Percentiles rank a stretch among this genome's conserved stretches.
phyloP scores from a whole-genome alignment of 2,113 vertebrate species.

The Centropus unirufus region DNA sequence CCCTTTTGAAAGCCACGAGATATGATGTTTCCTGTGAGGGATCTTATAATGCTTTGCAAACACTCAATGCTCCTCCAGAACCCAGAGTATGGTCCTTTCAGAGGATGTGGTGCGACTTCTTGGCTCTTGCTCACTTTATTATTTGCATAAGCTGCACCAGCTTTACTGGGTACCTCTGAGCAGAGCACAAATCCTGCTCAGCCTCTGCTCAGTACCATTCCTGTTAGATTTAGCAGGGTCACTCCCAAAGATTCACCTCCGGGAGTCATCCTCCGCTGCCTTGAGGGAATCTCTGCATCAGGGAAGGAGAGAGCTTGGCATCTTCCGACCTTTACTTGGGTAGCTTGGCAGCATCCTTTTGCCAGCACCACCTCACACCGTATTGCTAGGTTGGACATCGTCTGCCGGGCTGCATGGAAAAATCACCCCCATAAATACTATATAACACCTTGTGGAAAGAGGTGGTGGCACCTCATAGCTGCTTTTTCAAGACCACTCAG shows the following conservation, averaged over 20 bases:
- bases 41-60: background rate
- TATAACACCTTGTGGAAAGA: background rate
- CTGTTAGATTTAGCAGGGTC: background rate
- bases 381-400: fast-evolving
- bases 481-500: background rate
- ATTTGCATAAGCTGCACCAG: background rate
- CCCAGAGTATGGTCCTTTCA: background rate
- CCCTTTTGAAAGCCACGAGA: background rate
- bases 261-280: background rate
- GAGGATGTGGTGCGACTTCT: background rate
- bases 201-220: background rate
- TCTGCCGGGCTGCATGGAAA: background rate
- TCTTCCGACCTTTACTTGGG: background rate
- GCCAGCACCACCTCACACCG: background rate
- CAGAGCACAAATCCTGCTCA: background rate
- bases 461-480: background rate
- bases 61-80: background rate
- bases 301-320: background rate
- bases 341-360: background rate
- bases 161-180: background rate
- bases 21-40: fast-evolving
- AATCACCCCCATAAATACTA: background rate
- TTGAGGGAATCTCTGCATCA: background rate
- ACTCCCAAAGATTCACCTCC: background rate
- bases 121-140: background rate